A percentile compares a stretch with the other conserved stretches of the same genome.
These are phyloP conservation scores for Brachystomella parvula DNA, from an alignment of 1,140 invertebrate species.

Conservation along the genomic window DNA sequence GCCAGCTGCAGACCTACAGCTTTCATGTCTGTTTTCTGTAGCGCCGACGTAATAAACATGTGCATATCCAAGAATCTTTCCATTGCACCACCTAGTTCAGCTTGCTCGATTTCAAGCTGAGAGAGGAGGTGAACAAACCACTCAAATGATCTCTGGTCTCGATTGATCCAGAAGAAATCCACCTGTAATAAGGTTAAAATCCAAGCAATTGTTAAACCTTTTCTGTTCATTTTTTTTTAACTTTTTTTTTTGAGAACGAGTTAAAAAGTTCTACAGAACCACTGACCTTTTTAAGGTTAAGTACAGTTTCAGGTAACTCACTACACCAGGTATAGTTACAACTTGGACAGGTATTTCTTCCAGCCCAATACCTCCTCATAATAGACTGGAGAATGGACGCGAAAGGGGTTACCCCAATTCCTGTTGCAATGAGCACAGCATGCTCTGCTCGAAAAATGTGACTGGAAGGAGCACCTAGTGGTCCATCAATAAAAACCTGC, in stretches of 20 bases:
- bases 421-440: slow-evolving; percentile 82
- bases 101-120: slow-evolving; percentile 88
- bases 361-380: slow-evolving; percentile 85
- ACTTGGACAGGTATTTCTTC: slow-evolving; percentile 70
- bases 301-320: slow-evolving; percentile 68
- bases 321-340: slow-evolving; percentile 76
- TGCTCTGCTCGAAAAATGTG: slow-evolving; percentile 91
- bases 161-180: slow-evolving; percentile 97
- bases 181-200: slow-evolving; percentile 68
- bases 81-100: slow-evolving; percentile 70
- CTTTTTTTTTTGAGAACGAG: too few relatives aligned
- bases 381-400: slow-evolving; percentile 90
- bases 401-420: slow-evolving; percentile 96
- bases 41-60: slow-evolving; percentile 92
- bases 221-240: too few relatives aligned
- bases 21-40: slow-evolving; percentile 88
- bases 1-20: slow-evolving; percentile 85
- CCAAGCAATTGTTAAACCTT: too few relatives aligned
- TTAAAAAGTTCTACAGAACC: too few relatives aligned
- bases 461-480: slow-evolving; percentile 88
- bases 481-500: slow-evolving; percentile 85
- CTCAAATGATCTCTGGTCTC: slow-evolving; percentile 92
- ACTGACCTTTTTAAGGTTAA: slow-evolving; percentile 75
- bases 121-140: slow-evolving; percentile 93
- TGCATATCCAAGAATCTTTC: slow-evolving; percentile 92